Percentiles rank a stretch among this genome's conserved stretches.
These are phyloP conservation scores for Mesochorus sp. DNA, from an alignment of 2,888 invertebrate genomes.

Conservation along the genomic window DNA sequence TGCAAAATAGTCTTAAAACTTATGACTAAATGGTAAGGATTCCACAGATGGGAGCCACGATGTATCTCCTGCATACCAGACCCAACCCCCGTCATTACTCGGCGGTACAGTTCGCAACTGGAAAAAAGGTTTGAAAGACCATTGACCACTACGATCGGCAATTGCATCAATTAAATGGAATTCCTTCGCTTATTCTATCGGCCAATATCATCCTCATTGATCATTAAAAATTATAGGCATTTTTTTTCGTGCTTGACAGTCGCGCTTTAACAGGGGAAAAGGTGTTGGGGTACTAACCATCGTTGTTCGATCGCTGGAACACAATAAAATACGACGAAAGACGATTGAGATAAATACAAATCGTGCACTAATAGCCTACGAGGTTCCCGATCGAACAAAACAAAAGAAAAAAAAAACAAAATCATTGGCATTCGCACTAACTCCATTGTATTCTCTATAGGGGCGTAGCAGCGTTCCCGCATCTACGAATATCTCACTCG, in stretches of 20 bases:
- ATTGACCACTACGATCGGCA: conserved; percentile 55
- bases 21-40: conserved; percentile 79
- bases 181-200: conserved; percentile 52
- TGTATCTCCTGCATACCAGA: conserved; percentile 79
- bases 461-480: conserved; percentile 66
- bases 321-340: not conserved
- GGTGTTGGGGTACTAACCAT: conserved; percentile 58
- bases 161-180: conserved; percentile 51
- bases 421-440: conserved; percentile 63
- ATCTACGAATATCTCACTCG: conserved; percentile 45
- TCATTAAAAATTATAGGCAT: conserved; percentile 56
- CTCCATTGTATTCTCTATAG: conserved; percentile 66
- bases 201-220: conserved; percentile 59
- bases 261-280: conserved; percentile 66
- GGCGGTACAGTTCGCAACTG: conserved; percentile 79
- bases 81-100: conserved; percentile 79
- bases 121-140: conserved; percentile 80
- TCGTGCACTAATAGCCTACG: conserved; percentile 30
- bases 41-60: conserved; percentile 81
- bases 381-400: conserved; percentile 53
- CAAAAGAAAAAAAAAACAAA: not conserved
- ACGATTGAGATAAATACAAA: not conserved
- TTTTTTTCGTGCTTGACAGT: conserved; percentile 61
- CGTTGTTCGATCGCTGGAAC: conserved; percentile 41
- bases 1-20: conserved; percentile 65